A percentile compares a stretch with the other conserved stretches of the same genome.
Evolutionary conservation across 2,888 invertebrate genomes (phyloP).

Genomic region (Lithophane semibrunnea): DNA sequence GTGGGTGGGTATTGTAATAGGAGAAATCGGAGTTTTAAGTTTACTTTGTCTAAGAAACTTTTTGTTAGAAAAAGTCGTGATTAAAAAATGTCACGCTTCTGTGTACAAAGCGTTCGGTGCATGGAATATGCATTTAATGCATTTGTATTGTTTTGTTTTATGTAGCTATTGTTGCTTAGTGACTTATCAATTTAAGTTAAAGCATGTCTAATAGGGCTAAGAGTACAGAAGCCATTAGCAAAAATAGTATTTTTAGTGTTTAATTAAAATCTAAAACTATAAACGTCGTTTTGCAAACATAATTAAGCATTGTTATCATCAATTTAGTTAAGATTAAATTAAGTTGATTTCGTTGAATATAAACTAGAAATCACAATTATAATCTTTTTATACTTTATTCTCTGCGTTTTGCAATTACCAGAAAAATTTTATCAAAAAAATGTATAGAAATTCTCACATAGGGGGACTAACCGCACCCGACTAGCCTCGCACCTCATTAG

Average conservation of each 20-base stretch:
- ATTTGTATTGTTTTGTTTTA: slow-evolving; percentile 29
- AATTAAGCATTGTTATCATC: not conserved
- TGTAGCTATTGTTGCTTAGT: not conserved
- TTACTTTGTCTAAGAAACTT: slow-evolving; percentile 37
- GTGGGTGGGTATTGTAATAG: slow-evolving; percentile 56
- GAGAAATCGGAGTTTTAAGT: slow-evolving; percentile 52
- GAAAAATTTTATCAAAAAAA: too few relatives aligned
- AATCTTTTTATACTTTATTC: too few relatives aligned
- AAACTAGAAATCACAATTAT: not conserved
- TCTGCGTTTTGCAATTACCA: too few relatives aligned
- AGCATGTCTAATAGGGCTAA: not conserved
- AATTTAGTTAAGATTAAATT: not conserved
- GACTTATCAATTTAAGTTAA: not conserved
- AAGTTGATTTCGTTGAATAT: too few relatives aligned
- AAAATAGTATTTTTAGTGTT: too few relatives aligned
- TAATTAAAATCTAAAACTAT: too few relatives aligned
- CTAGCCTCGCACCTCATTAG: slow-evolving; percentile 32
- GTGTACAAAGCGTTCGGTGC: slow-evolving; percentile 26
- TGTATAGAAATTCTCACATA: too few relatives aligned
- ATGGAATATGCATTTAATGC: slow-evolving; percentile 4
- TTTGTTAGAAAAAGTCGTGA: slow-evolving; percentile 27
- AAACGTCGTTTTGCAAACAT: not conserved
- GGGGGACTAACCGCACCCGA: too few relatives aligned
- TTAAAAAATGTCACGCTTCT: slow-evolving; percentile 45
- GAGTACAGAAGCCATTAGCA: not conserved